Evolutionary conservation across 2,113 vertebrate species (phyloP).

Genomic region (Meleagris gallopavo): DNA sequence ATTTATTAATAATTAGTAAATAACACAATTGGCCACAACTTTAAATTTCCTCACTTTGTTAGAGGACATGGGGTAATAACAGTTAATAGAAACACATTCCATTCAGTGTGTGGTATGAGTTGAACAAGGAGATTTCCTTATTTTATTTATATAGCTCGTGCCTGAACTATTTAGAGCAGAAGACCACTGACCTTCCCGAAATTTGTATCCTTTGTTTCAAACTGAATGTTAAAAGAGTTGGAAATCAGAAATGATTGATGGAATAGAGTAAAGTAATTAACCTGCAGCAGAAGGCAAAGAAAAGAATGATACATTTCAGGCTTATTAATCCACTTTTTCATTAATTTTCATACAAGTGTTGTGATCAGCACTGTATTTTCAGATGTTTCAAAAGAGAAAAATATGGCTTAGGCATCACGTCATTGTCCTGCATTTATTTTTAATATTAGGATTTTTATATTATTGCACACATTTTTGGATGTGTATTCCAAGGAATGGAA

Average conservation of each 20-base stretch:
- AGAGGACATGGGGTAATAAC: background rate
- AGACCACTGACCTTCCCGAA: background rate
- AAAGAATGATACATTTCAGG: background rate
- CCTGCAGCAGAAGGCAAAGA: background rate
- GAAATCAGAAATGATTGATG: constrained; percentile 8
- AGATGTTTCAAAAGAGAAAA: background rate
- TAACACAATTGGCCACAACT: background rate
- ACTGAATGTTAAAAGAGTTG: background rate
- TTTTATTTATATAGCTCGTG: background rate
- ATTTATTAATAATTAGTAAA: background rate
- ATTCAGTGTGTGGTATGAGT: background rate
- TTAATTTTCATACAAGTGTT: background rate
- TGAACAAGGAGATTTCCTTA: background rate
- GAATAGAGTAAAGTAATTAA: constrained; percentile 20
- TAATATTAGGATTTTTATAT: background rate
- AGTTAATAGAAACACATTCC: background rate
- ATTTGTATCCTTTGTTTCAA: constrained; percentile 2
- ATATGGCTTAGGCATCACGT: background rate
- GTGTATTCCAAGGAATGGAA: background rate
- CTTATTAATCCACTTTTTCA: constrained; percentile 18
- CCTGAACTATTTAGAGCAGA: background rate
- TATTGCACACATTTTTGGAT: background rate
- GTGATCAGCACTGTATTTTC: background rate
- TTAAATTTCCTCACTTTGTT: background rate
- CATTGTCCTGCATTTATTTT: background rate